A percentile compares a stretch with the other conserved stretches of the same genome.
Conservation (phyloP, 1,140 invertebrate genomes). For the Hylaeus anthracinus region DNA sequence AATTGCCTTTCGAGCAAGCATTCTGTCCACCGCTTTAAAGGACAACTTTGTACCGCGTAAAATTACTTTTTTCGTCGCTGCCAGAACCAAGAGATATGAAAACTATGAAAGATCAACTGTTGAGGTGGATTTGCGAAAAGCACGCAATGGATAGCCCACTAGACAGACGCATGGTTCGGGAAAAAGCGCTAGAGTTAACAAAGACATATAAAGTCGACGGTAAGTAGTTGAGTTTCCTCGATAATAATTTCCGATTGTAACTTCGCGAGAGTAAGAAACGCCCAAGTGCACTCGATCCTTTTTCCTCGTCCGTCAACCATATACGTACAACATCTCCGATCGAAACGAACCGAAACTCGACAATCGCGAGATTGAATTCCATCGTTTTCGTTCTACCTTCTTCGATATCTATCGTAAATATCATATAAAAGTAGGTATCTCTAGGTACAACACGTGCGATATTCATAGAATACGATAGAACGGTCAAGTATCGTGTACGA, state of each 20-base stretch:
- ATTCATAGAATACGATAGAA: no score
- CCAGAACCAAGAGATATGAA: slow-evolving; percentile 10
- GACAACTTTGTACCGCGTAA: background rate
- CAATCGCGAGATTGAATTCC: no score
- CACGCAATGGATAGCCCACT: slow-evolving; percentile 66
- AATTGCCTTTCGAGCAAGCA: background rate
- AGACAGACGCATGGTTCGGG: slow-evolving; percentile 54
- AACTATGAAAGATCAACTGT: slow-evolving; percentile 57
- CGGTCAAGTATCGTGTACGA: no score
- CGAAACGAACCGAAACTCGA: no score
- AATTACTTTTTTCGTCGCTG: background rate
- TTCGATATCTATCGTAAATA: no score
- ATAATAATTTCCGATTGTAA: background rate
- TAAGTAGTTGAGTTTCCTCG: slow-evolving; percentile 1
- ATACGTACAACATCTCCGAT: no score
- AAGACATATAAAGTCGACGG: slow-evolving; percentile 49
- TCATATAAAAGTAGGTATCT: no score
- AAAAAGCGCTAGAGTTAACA: slow-evolving; percentile 66
- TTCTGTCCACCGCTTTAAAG: background rate
- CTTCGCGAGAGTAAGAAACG: no score
- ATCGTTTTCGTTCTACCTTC: no score
- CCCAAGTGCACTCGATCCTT: no score
- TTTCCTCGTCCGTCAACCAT: no score
- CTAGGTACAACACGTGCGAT: no score
- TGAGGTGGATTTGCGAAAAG: slow-evolving; percentile 68